Conservation (phyloP, 2,113 vertebrate species). For the Prochilodus magdalenae region DNA sequence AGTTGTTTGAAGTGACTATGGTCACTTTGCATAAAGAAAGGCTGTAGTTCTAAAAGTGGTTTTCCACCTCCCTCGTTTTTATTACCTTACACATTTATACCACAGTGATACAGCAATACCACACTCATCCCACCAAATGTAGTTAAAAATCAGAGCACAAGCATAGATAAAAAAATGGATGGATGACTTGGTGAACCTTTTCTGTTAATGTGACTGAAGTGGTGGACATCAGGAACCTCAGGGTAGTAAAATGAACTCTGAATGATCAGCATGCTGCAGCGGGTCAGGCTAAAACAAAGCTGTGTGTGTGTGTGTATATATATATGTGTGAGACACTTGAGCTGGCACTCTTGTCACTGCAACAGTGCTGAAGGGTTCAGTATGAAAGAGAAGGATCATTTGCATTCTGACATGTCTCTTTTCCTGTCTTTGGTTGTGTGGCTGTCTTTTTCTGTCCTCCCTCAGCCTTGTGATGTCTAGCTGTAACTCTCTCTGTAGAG, state of each 20-base stretch:
- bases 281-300: conserved; percentile 6
- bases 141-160: background rate
- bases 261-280: background rate
- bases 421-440: background rate
- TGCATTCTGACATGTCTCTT: conserved; percentile 13
- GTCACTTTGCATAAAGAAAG: too few species aligned
- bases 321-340: background rate
- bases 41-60: too few species aligned
- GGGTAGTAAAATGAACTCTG: background rate
- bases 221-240: too few species aligned
- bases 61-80: too few species aligned
- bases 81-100: too few species aligned
- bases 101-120: too few species aligned
- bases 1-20: background rate
- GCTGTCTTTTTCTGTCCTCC: background rate
- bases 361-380: conserved; percentile 23
- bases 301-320: background rate
- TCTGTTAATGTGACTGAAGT: background rate
- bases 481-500: background rate
- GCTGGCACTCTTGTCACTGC: conserved; percentile 22
- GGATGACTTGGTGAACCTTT: background rate
- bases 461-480: background rate
- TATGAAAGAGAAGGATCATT: conserved; percentile 23
- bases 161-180: background rate
- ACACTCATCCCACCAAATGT: too few species aligned